Evolutionary conservation across 2,797 vertebrate genomes (phyloP), one percentile per base, ranked within the genome.

Genomic region (Bradypodion pumilum): DNA sequence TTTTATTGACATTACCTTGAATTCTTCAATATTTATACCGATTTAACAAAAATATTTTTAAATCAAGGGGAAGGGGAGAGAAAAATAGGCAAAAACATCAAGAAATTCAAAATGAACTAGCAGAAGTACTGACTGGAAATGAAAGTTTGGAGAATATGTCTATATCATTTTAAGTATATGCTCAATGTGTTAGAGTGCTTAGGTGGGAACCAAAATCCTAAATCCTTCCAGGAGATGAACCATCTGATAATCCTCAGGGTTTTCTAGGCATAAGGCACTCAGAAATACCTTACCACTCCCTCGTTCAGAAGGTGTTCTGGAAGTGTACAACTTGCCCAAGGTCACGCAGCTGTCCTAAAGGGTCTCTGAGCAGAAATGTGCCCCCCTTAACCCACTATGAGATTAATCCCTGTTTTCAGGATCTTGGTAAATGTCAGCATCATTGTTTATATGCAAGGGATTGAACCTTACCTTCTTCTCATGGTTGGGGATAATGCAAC

Each of bases 401-500:
- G 16, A 16, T 1, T 16, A 19, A 23, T 19, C 40, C 3, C 65
- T 65, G 52, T 6, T 76, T 59, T 9, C 44, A 63, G 68, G 23
- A 60, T 0, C 1, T 25, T 7, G 7, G 2, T 29, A 59, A 16
- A 78, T 10, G 23, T 9, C 19, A 74, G 16, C 85, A 23, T 21
- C 82, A 0, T 35, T 70, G 27, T 32, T 46, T 15, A 70, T 32
- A n/a, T 3, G 23, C 29, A 42, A 8, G 27, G 23, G 0, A 69
- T 70, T 0, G 0, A 46, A 44, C 62, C 83, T 92, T 90, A 99
- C 98, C 98, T 99, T 99, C 89, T 99, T 99, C 96, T 99, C 98
- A 0, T 99, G 98, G 94, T 99, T 99, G 83, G 98, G 98, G 87
- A 99, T 99, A 95, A 99, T 99, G 92, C 98, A 99, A 80, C 98